Base-by-base conservation (phyloP, 2,113 vertebrate species). In the Neofelis nebulosa region DNA sequence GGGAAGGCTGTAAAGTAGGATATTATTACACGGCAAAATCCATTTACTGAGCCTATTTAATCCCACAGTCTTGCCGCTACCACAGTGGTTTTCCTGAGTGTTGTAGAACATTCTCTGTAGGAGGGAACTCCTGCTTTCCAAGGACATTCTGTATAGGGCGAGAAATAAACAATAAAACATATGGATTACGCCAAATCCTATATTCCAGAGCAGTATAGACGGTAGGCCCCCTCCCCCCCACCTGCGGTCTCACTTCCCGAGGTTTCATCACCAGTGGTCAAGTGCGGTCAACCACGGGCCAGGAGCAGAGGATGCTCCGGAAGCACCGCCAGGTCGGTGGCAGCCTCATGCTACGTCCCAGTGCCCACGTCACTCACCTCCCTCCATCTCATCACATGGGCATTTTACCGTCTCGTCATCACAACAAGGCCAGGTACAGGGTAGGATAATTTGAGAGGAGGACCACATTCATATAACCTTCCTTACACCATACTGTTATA, bases 41-140 rank as follows among this genome's bases (percentile, higher is more conserved):
- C 38, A 52, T 36, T 38, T 76, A 48, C 5, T 29, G 0, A 90
- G 36, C 29, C 29, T 29, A 27, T 13, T 73, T 57, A 52, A 74
- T 38, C 23, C 38, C 1, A 33, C 7, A n/a, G 13, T 73, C 48
- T 80, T 79, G 36, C 18, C 74, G 38, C 71, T n/a, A 65, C 25
- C 63, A 68, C 55, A 38, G 21, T 11, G 55, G 68, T n/a, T 55
- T 55, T 63, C 38, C 66, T 73, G 31, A 52, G 7, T 55, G 74
- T 25, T 36, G 85, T 6, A 65, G 82, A 82, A 82, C 16, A 11
- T 65, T 85, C 68, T 95, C 92, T 96, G 96, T 12, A 81, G 91
- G 74, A 73, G 21, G 61, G 68, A 25, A 19, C n/a, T 83, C 66
- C 27, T 1, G n/a, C 78, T 74, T 82, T 79, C 86, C 95, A 80